phyloP scores from a whole-genome alignment of 2,797 vertebrate species.

The Cyprinodon diabolis region DNA sequence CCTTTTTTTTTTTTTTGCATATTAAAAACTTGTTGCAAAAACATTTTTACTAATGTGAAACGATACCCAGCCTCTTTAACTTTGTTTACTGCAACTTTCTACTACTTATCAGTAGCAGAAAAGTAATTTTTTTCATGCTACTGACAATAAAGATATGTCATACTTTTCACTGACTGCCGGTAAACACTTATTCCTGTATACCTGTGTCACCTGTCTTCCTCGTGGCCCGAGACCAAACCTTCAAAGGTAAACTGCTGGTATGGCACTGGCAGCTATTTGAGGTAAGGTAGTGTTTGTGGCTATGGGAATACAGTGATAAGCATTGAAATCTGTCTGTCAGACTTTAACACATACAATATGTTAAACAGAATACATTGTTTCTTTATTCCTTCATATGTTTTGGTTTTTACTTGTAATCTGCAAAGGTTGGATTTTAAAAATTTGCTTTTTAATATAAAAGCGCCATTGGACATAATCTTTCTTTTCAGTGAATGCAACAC shows the following conservation, averaged over 20 bases:
- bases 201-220: conserved; percentile 11
- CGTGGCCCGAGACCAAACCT: conserved; percentile 56
- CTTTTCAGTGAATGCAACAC: neutral
- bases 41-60: neutral
- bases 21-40: no score
- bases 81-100: neutral
- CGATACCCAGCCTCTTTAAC: neutral
- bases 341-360: no score
- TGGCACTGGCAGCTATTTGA: conserved; percentile 65
- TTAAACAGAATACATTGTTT: no score
- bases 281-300: conserved; percentile 46
- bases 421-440: neutral
- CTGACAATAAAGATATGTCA: neutral
- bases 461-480: neutral
- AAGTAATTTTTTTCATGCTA: neutral
- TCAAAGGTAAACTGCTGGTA: conserved; percentile 72
- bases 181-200: conserved; percentile 11
- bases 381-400: no score
- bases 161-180: conserved; percentile 7
- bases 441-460: no score
- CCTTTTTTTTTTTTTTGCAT: no score
- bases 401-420: neutral
- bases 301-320: conserved; percentile 47
- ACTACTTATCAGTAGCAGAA: rapidly evolving
- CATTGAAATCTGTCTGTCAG: conserved; percentile 26